Conservation (phyloP, 2,113 vertebrate species). For the Miniopterus natalensis region DNA sequence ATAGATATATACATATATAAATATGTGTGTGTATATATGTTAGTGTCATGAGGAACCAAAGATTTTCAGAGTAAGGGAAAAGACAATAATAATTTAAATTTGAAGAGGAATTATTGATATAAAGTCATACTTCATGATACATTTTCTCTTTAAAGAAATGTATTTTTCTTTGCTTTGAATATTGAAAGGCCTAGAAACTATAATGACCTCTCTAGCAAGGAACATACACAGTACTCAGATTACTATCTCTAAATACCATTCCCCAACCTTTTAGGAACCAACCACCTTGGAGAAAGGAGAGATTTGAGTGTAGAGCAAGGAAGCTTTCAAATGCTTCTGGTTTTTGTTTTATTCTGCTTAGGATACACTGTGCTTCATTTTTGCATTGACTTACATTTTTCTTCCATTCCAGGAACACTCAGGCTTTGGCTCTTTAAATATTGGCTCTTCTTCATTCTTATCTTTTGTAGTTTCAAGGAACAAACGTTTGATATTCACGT, state of each 20-base stretch:
- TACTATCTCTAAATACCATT: background rate
- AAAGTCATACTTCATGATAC: background rate
- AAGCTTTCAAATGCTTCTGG: background rate
- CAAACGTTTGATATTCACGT: no score
- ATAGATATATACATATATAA: background rate
- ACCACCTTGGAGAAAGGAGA: background rate
- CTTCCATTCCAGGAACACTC: background rate
- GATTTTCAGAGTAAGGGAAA: constrained; percentile 10
- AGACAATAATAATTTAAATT: background rate
- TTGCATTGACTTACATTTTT: background rate
- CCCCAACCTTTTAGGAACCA: background rate
- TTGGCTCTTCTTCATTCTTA: background rate
- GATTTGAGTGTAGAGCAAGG: background rate
- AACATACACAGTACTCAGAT: background rate
- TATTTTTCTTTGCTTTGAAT: background rate
- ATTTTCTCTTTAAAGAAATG: constrained; percentile 30
- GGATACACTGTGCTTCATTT: background rate
- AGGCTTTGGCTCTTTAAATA: background rate
- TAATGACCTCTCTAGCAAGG: background rate
- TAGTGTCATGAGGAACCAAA: background rate
- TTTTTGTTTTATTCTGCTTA: background rate
- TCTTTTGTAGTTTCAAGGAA: background rate
- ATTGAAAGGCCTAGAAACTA: background rate
- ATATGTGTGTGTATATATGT: background rate
- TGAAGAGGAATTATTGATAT: background rate